Conservation (phyloP, 53 echinoderm and acorn worm species). For the Arbacia lixula region DNA sequence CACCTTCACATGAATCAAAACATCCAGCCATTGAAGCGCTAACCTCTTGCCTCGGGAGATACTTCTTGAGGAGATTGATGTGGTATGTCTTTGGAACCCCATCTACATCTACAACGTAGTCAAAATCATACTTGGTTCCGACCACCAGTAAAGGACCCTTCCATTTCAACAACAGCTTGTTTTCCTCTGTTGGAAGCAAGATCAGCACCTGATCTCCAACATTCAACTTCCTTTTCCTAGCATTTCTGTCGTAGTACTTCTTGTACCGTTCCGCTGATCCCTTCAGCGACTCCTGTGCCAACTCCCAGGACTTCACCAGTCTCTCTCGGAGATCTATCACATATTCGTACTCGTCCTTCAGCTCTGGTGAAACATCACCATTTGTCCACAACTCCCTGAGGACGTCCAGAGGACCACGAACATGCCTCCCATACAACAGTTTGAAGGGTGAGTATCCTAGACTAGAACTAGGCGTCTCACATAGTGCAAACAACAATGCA, state of each 20-base stretch:
- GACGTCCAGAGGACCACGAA: conserved; percentile 40
- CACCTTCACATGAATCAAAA: neutral
- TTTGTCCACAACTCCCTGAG: conserved; percentile 41
- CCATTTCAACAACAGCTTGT: too few species aligned
- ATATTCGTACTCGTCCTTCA: conserved; percentile 40
- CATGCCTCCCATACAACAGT: conserved; percentile 32
- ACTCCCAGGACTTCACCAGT: conserved; percentile 18
- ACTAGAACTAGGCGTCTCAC: conserved; percentile 34
- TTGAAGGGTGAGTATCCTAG: conserved; percentile 29
- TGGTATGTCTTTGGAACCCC: too few species aligned
- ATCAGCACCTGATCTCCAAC: too few species aligned
- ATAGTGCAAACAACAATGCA: conserved; percentile 30
- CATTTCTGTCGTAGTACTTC: too few species aligned
- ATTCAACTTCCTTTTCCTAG: too few species aligned
- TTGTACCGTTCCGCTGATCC: neutral
- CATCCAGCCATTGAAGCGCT: neutral
- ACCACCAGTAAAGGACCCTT: too few species aligned
- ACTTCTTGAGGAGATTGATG: conserved; percentile 28
- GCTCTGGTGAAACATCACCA: neutral
- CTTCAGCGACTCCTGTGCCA: conserved; percentile 18
- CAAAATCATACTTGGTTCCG: conserved; percentile 1
- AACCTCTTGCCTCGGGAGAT: conserved; percentile 1
- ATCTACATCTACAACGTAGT: conserved; percentile 50
- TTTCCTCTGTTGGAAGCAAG: too few species aligned
- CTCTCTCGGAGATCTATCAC: conserved; percentile 26